Percentiles rank a stretch among this genome's conserved stretches.
Conservation (phyloP, 1,140 invertebrate genomes). For the Heliconius hermathena region DNA sequence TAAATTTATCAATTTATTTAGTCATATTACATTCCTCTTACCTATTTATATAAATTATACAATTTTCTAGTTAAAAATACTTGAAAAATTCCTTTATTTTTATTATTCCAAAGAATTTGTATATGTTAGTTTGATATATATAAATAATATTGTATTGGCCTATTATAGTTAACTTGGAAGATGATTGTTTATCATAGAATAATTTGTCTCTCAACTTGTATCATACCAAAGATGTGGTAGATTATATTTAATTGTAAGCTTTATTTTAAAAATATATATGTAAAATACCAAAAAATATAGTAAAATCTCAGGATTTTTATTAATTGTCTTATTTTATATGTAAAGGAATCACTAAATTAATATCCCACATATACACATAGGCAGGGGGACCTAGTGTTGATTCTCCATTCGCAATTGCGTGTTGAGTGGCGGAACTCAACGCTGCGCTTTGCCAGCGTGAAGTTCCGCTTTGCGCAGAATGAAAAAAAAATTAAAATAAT, state of each 20-base stretch:
- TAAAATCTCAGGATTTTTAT: not conserved
- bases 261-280: constrained; percentile 8
- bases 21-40: not conserved
- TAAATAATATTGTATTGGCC: not conserved
- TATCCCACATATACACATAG: no score
- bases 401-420: no score
- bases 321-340: not conserved
- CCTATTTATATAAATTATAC: not conserved
- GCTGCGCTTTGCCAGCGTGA: no score
- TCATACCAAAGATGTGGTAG: not conserved
- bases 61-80: not conserved
- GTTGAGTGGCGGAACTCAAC: no score
- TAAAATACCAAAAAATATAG: constrained; percentile 1
- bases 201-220: not conserved
- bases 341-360: not conserved
- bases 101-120: not conserved
- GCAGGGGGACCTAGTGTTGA: no score
- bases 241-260: not conserved
- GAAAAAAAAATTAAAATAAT: no score
- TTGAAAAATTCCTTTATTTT: not conserved
- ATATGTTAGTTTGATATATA: not conserved
- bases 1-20: not conserved
- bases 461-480: no score
- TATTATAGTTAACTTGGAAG: not conserved
- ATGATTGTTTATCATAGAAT: not conserved